phyloP scores from a whole-genome alignment of 2,888 invertebrate species.

The Ashinkailepas kermadecensis region DNA sequence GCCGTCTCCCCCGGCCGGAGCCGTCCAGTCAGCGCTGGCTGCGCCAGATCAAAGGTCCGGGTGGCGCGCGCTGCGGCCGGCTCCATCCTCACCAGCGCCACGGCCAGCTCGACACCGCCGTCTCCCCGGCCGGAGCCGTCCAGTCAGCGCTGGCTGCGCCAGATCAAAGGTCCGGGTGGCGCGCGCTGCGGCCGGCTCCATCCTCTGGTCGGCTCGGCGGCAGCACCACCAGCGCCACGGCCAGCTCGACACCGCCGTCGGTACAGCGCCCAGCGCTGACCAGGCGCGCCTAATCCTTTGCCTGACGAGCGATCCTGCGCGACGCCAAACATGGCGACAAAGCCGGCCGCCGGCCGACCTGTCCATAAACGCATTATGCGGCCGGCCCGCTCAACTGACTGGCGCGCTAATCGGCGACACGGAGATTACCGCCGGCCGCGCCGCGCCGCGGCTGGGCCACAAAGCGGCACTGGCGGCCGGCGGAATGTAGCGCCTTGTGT shows the following conservation, averaged over 20 bases:
- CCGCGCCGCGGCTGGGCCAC: not conserved
- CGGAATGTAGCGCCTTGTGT: no score
- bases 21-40: no score
- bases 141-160: no score
- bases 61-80: no score
- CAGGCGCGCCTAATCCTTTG: not conserved
- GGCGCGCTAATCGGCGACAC: not conserved
- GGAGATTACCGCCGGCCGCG: not conserved
- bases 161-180: no score
- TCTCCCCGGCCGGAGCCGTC: no score
- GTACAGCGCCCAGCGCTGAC: no score
- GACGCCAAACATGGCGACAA: not conserved
- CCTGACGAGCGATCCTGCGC: not conserved
- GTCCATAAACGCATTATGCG: slow-evolving; percentile 9
- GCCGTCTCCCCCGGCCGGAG: no score
- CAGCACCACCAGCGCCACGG: not conserved
- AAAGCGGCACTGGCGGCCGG: not conserved
- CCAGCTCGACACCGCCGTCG: no score
- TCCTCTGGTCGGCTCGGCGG: no score
- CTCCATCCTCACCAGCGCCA: not conserved
- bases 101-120: not conserved
- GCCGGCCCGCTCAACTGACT: not conserved
- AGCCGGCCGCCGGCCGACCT: not conserved
- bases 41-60: no score
- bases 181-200: no score